Evolutionary conservation across 1,140 invertebrate genomes (phyloP), one percentile per base, ranked within the genome.

Genomic region (Acromyrmex charruanus): DNA sequence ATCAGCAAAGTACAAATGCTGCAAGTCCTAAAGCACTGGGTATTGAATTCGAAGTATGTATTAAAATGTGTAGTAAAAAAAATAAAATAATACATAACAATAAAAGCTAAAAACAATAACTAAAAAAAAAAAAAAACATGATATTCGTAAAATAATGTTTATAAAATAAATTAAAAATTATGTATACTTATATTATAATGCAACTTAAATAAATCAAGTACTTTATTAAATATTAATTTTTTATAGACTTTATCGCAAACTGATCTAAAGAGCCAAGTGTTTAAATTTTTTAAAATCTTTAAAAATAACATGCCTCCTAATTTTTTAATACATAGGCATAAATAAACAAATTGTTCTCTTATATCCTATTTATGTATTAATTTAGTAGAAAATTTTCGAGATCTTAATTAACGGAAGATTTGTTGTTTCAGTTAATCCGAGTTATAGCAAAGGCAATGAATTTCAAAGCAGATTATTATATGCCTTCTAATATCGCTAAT

Each of bases 381-480:
- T 65, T 18, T 65, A 31, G 1, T 65, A 31, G 6, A 31, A 10
- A 65, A 77, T 31, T 63, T 63, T n/a, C 88, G 77, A 65, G 59
- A 49, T 66, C 12, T 2, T 18, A 3, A n/a, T 51, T 49, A 5
- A 21, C 49, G 71, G 21, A 49, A 71, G 31, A 71, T 14, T 7
- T 4, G 3, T 55, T 82, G 16, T 87, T 86, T 51, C 91, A 98
- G 97, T 97, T 98, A 77, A 92, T 98, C 2, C 94, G 96, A 84
- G 96, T 97, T 0, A 92, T 98, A 68, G 96, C 97, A 0, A 95
- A 96, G 86, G 96, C 96, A 79, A 96, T 98, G 95, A 97, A 98
- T 88, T 98, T 98, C 89, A 92, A 95, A 87, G 95, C 96, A 0
- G 93, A 95, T 59, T 95, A 98, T 80, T 98, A 98, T 88, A 96